Conservation (phyloP, 2,888 invertebrate species). For the Polylopha cassiicola region DNA sequence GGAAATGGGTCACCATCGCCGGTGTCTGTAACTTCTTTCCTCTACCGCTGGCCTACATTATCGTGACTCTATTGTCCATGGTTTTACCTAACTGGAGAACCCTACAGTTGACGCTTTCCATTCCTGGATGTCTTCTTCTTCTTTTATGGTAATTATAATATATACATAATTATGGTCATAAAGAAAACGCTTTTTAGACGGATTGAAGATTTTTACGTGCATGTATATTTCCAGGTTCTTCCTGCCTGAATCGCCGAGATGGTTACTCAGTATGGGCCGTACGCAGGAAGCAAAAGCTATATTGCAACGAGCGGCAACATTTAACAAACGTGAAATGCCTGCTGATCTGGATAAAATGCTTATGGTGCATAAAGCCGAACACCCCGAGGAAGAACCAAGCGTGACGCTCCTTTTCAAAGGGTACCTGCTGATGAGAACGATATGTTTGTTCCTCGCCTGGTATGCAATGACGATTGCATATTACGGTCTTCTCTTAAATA, state of each 20-base stretch:
- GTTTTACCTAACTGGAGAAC: constrained; percentile 84
- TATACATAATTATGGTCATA: background rate
- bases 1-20: constrained; percentile 87
- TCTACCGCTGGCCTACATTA: constrained; percentile 84
- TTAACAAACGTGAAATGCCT: constrained; percentile 81
- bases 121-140: constrained; percentile 83
- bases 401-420: constrained; percentile 82
- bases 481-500: constrained; percentile 85
- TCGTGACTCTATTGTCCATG: constrained; percentile 84
- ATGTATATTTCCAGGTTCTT: constrained; percentile 77
- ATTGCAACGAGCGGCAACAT: constrained; percentile 79
- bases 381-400: constrained; percentile 68
- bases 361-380: constrained; percentile 67
- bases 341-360: constrained; percentile 83
- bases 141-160: constrained; percentile 77
- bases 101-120: constrained; percentile 83
- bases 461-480: constrained; percentile 87
- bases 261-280: constrained; percentile 84
- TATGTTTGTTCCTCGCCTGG: constrained; percentile 85
- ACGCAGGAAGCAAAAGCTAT: constrained; percentile 82
- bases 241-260: constrained; percentile 87
- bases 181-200: constrained; percentile 1
- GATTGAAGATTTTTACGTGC: constrained; percentile 4
- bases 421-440: constrained; percentile 80
- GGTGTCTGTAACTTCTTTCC: constrained; percentile 90